Evolutionary conservation across 2,113 vertebrate genomes (phyloP).

Genomic region (Cyprinus carpio): DNA sequence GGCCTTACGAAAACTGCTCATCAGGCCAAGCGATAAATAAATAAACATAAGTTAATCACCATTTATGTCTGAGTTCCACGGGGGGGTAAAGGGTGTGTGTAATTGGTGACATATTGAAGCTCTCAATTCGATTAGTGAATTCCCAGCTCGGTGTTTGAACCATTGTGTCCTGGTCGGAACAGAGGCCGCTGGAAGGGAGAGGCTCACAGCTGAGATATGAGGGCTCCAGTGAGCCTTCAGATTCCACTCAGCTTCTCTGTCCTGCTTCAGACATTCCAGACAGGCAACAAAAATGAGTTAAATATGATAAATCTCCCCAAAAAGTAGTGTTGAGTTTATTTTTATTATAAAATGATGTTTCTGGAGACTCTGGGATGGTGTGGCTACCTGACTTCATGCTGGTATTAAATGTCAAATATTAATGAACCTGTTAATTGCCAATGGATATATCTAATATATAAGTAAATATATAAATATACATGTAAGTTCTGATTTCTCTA

Average conservation of each 20-base stretch:
- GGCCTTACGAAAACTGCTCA: neutral
- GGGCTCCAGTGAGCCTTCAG: neutral
- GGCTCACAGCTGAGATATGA: neutral
- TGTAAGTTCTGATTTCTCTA: neutral
- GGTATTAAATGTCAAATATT: too few species aligned
- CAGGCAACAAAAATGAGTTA: neutral
- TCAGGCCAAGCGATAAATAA: neutral
- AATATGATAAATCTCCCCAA: neutral
- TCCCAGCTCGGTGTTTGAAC: slow-evolving; percentile 1
- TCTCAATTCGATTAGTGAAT: slow-evolving; percentile 14
- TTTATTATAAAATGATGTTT: neutral
- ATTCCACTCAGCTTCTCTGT: neutral
- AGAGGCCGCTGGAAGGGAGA: neutral
- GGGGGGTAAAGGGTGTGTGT: neutral
- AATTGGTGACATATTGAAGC: slow-evolving; percentile 27
- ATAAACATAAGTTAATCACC: neutral
- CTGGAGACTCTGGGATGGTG: neutral
- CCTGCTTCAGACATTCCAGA: neutral
- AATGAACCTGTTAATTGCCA: too few species aligned
- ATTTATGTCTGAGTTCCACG: neutral
- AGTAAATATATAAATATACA: too few species aligned
- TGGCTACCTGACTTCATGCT: too few species aligned
- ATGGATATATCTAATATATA: too few species aligned
- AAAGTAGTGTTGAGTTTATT: neutral
- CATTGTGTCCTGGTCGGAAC: slow-evolving; percentile 2